Evolutionary conservation across 2,797 vertebrate genomes (phyloP).

Genomic region (Etheostoma nigrum): DNA sequence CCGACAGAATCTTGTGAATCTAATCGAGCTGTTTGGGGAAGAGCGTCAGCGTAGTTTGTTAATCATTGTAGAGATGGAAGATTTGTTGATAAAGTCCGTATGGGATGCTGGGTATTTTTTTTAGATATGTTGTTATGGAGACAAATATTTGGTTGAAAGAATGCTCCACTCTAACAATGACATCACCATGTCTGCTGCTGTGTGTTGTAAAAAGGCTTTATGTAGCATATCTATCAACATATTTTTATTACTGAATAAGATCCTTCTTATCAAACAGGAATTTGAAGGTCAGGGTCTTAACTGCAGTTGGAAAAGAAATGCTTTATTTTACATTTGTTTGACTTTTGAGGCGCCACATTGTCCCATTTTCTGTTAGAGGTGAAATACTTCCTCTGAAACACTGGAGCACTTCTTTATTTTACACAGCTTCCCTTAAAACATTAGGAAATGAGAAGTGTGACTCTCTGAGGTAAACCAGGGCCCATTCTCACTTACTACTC

Average conservation of each 20-base stretch:
- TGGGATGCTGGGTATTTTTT: constrained; percentile 20
- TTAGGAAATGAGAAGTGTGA: constrained; percentile 72
- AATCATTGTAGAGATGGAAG: constrained; percentile 36
- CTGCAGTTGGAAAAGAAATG: not conserved
- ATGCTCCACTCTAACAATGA: constrained; percentile 44
- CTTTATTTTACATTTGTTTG: not conserved
- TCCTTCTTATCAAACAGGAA: constrained; percentile 15
- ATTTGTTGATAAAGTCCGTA: constrained; percentile 31
- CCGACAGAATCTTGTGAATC: constrained; percentile 9
- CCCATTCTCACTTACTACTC: constrained; percentile 30
- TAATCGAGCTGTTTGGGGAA: constrained; percentile 27
- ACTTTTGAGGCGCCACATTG: constrained; percentile 20
- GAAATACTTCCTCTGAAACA: constrained; percentile 78
- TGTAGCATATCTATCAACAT: constrained; percentile 18
- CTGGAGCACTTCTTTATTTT: constrained; percentile 70
- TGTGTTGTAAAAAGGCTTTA: constrained; percentile 9
- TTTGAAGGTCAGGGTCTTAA: constrained; percentile 37
- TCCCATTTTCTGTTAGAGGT: constrained; percentile 35
- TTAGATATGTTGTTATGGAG: constrained; percentile 65
- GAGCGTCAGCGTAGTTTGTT: constrained; percentile 48
- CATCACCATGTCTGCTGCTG: constrained; percentile 19
- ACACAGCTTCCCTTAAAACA: constrained; percentile 67
- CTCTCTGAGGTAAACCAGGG: constrained; percentile 49
- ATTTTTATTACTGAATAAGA: constrained; percentile 4
- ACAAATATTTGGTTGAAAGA: constrained; percentile 59